phyloP scores from a whole-genome alignment of 2,888 invertebrate genomes.

The Athripsodes cinereus region DNA sequence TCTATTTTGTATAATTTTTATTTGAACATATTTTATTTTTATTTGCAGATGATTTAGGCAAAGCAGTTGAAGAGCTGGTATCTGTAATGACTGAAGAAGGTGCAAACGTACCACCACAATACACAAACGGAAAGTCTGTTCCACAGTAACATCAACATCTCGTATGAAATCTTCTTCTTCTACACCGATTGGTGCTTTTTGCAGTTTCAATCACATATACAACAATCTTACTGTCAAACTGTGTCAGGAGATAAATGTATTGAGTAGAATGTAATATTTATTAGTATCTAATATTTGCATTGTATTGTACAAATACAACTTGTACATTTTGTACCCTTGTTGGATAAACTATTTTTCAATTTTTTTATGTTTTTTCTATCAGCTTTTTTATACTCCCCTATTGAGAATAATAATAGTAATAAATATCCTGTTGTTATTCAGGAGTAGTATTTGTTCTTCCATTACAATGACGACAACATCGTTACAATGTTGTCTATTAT shows the following conservation, averaged over 20 bases:
- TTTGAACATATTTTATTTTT: too few relatives aligned
- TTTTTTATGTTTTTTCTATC: slow-evolving; percentile 17
- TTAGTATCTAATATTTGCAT: not conserved
- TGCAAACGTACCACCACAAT: slow-evolving; percentile 43
- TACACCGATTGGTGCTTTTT: slow-evolving; percentile 24
- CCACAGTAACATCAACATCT: slow-evolving; percentile 17
- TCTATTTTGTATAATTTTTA: not conserved
- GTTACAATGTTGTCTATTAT: slow-evolving; percentile 7
- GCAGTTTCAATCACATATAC: slow-evolving; percentile 11
- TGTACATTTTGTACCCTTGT: slow-evolving; percentile 22
- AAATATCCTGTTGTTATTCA: not conserved
- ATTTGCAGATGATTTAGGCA: slow-evolving; percentile 71
- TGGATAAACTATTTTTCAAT: slow-evolving; percentile 14
- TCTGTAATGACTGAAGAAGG: slow-evolving; percentile 84
- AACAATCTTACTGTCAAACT: not conserved
- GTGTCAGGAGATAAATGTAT: slow-evolving; percentile 10
- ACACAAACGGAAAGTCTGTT: slow-evolving; percentile 44
- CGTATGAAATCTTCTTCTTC: slow-evolving; percentile 23
- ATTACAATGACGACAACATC: not conserved
- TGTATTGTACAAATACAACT: slow-evolving; percentile 4
- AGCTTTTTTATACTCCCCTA: slow-evolving; percentile 14
- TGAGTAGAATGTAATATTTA: not conserved
- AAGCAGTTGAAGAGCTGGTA: slow-evolving; percentile 83
- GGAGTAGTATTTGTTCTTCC: slow-evolving; percentile 16
- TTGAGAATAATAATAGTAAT: not conserved